Conservation (phyloP, 37 sponge, comb jelly and placozoan genomes). For the Halichondria panicea region DNA sequence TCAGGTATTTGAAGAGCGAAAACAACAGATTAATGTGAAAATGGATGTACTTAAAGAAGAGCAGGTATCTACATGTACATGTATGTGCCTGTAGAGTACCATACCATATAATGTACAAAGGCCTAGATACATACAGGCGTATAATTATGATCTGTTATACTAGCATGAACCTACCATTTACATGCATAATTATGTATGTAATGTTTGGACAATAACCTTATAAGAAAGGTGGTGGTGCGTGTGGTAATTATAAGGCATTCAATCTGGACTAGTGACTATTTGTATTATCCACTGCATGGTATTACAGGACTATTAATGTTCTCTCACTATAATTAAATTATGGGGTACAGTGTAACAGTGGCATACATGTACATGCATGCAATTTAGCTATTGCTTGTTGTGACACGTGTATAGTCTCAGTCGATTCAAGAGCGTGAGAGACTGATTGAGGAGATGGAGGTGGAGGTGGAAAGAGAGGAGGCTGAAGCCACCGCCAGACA, state of each 20-base stretch:
- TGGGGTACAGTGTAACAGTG: not conserved
- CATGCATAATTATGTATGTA: no score
- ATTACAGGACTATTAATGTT: not conserved
- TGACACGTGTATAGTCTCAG: slow-evolving; percentile 44
- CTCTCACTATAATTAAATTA: no score
- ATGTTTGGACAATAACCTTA: no score
- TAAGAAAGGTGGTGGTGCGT: no score
- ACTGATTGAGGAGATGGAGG: slow-evolving; percentile 71
- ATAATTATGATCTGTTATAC: not conserved
- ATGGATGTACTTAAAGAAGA: slow-evolving; percentile 46
- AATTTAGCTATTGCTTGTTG: not conserved
- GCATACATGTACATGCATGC: slow-evolving; percentile 6
- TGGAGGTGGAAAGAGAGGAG: no score
- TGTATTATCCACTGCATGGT: no score
- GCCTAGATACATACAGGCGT: not conserved
- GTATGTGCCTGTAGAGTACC: not conserved
- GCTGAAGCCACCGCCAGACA: no score
- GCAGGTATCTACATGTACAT: slow-evolving; percentile 42
- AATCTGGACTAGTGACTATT: no score
- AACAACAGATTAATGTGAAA: slow-evolving; percentile 64
- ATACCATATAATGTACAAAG: not conserved
- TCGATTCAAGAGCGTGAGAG: slow-evolving; percentile 76
- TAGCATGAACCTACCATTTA: not conserved
- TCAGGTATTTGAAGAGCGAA: slow-evolving; percentile 71
- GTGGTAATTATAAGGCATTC: no score